phyloP scores from a whole-genome alignment of 2,113 vertebrate genomes.

The Laticauda colubrina region DNA sequence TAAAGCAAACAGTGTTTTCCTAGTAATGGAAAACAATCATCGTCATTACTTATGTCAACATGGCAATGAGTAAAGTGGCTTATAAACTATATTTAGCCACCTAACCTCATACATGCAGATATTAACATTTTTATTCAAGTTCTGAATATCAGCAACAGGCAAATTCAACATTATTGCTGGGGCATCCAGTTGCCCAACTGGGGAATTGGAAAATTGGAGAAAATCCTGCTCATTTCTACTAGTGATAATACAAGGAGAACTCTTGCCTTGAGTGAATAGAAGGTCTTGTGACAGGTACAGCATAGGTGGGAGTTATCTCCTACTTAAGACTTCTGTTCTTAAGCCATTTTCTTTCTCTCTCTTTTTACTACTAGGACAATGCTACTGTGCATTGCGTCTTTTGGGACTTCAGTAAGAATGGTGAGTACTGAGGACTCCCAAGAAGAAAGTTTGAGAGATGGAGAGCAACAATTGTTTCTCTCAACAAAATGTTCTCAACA shows the following conservation, averaged over 20 bases:
- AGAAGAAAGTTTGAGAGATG: not conserved
- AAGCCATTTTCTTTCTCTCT: constrained; percentile 6
- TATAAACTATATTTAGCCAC: not conserved
- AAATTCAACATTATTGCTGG: not conserved
- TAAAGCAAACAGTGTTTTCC: not conserved
- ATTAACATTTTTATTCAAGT: not conserved
- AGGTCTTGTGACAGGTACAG: not conserved
- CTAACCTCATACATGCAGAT: not conserved
- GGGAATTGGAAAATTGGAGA: not conserved
- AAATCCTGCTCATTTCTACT: not conserved
- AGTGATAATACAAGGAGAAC: not conserved
- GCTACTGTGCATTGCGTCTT: constrained; percentile 74
- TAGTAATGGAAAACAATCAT: not conserved
- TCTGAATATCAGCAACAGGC: not conserved
- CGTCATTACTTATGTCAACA: not conserved
- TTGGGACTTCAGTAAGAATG: constrained; percentile 82
- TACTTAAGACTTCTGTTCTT: not conserved
- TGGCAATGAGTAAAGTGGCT: not conserved
- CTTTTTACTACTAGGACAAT: constrained; percentile 63
- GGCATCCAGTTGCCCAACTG: not conserved
- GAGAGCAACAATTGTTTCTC: no score
- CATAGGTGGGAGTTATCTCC: not conserved
- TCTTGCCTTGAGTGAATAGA: not conserved
- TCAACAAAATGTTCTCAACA: no score
- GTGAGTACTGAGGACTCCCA: constrained; percentile 64